Evolutionary conservation across 1,140 invertebrate species (phyloP).

Genomic region (Pomacea maculata): DNA sequence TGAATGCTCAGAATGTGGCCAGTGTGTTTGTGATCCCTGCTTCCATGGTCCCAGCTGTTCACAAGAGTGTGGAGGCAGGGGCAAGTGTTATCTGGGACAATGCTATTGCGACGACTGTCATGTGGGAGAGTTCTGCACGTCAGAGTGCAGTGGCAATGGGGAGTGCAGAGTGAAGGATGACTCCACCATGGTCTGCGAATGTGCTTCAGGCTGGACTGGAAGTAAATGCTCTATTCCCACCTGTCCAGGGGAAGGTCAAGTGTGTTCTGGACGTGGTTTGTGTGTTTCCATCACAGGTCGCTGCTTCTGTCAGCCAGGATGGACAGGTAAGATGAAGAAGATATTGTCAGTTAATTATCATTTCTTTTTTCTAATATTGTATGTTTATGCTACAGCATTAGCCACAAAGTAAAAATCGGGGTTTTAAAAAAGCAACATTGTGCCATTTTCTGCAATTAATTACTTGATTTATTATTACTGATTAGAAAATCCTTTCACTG

Average conservation of each 20-base stretch:
- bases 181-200: slow-evolving; percentile 33
- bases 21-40: slow-evolving; percentile 51
- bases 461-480: no score
- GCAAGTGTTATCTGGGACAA: slow-evolving; percentile 39
- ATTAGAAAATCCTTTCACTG: no score
- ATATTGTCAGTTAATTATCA: neutral
- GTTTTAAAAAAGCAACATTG: no score
- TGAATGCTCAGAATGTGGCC: slow-evolving; percentile 41
- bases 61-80: slow-evolving; percentile 42
- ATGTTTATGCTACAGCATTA: neutral
- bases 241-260: slow-evolving; percentile 38
- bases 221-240: slow-evolving; percentile 43
- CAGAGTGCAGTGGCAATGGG: slow-evolving; percentile 50
- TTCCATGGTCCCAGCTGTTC: slow-evolving; percentile 50
- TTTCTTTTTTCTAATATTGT: neutral
- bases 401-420: no score
- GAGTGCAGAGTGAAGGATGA: slow-evolving; percentile 22
- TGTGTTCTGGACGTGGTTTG: slow-evolving; percentile 50
- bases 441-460: no score
- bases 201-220: slow-evolving; percentile 45
- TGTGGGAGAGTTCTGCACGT: slow-evolving; percentile 48
- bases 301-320: slow-evolving; percentile 53
- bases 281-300: slow-evolving; percentile 45
- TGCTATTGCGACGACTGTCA: slow-evolving; percentile 51
- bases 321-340: slow-evolving; percentile 41